phyloP scores from a whole-genome alignment of 2,113 vertebrate genomes.

The Nerophis lumbriciformis region DNA sequence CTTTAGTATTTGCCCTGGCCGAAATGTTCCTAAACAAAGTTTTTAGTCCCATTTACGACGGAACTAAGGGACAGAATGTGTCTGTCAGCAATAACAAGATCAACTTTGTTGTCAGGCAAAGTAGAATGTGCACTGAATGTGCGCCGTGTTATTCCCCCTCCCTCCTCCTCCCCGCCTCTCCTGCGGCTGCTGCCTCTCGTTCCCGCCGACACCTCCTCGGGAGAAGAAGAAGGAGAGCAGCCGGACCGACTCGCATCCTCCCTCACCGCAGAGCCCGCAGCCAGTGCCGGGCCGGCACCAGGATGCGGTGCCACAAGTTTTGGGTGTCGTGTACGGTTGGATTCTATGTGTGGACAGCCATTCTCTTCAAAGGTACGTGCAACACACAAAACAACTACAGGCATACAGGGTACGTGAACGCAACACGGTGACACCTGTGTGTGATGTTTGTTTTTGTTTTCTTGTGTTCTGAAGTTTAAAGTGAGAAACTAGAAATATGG shows the following conservation, averaged over 20 bases:
- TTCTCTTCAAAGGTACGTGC: conserved; percentile 65
- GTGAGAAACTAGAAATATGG: too few relatives aligned
- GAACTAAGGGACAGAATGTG: too few relatives aligned
- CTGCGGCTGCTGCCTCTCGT: conserved; percentile 11
- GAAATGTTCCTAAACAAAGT: too few relatives aligned
- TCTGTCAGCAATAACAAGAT: too few relatives aligned
- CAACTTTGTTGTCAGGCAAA: too few relatives aligned
- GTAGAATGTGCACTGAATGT: too few relatives aligned
- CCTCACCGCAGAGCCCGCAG: conserved; percentile 25
- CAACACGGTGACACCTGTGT: not conserved
- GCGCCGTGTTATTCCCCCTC: too few relatives aligned
- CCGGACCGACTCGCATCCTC: conserved; percentile 10
- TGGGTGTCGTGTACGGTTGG: conserved; percentile 54
- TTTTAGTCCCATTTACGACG: too few relatives aligned
- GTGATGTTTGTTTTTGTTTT: not conserved
- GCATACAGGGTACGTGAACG: not conserved
- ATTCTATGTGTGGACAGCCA: conserved; percentile 58
- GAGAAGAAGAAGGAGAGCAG: not conserved
- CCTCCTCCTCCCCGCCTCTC: too few relatives aligned
- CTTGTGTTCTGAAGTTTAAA: not conserved
- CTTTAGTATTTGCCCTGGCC: too few relatives aligned
- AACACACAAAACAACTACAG: not conserved
- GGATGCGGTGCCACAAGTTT: conserved; percentile 65
- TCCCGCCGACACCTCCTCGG: conserved; percentile 5
- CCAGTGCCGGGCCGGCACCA: conserved; percentile 29